Percentiles rank a stretch among this genome's conserved stretches.
phyloP scores from a whole-genome alignment of 2,888 invertebrate genomes.

The Drosophila affinis region DNA sequence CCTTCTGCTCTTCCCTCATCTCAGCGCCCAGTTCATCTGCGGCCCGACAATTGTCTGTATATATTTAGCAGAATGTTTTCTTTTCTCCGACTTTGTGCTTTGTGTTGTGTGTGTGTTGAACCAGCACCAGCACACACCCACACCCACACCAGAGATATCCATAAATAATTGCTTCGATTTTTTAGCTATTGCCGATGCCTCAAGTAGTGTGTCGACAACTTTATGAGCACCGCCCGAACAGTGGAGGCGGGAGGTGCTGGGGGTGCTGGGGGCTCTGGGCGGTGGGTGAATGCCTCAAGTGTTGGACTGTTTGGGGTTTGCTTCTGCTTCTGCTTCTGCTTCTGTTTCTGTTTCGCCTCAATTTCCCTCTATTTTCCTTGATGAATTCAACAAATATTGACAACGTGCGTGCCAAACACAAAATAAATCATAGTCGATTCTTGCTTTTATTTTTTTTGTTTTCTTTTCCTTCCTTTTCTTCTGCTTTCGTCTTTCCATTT shows the following conservation, averaged over 20 bases:
- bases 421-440: conserved; percentile 71
- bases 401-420: conserved; percentile 73
- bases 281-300: conserved; percentile 9
- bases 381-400: conserved; percentile 77
- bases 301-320: conserved; percentile 17
- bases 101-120: conserved; percentile 1
- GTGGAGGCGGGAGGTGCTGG: conserved; percentile 6
- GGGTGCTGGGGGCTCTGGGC: conserved; percentile 3
- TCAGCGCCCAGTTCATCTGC: conserved; percentile 54
- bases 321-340: conserved; percentile 34
- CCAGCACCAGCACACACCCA: neutral
- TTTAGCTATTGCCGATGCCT: conserved; percentile 46
- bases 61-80: conserved; percentile 66
- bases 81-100: conserved; percentile 17
- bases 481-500: neutral
- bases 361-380: conserved; percentile 53
- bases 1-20: conserved; percentile 1
- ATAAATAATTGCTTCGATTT: conserved; percentile 74
- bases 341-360: conserved; percentile 45
- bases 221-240: conserved; percentile 51
- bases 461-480: conserved; percentile 4
- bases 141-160: conserved; percentile 49
- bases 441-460: conserved; percentile 29
- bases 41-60: conserved; percentile 49
- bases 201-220: conserved; percentile 70